Conservation (phyloP, 2,888 invertebrate genomes). For the Tromatobia lineatoria region DNA sequence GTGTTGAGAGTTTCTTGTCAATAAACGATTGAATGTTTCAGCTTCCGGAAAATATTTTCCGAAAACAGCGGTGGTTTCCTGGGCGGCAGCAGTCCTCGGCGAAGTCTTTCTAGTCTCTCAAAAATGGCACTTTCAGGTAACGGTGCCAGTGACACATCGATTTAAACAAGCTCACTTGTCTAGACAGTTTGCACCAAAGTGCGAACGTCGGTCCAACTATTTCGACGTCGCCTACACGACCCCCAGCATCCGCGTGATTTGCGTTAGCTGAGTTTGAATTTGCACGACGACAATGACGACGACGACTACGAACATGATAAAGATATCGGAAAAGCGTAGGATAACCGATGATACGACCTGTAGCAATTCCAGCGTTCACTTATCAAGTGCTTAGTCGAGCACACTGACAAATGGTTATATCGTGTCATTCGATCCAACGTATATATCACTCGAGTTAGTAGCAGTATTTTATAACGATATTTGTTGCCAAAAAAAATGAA, state of each 20-base stretch:
- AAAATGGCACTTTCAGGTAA: slow-evolving; percentile 89
- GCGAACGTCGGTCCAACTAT: slow-evolving; percentile 33
- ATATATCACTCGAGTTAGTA: slow-evolving; percentile 47
- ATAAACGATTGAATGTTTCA: slow-evolving; percentile 83
- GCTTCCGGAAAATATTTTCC: slow-evolving; percentile 96
- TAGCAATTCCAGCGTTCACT: slow-evolving; percentile 19
- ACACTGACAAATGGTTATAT: slow-evolving; percentile 37
- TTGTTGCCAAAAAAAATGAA: slow-evolving; percentile 70
- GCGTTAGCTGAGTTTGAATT: slow-evolving; percentile 10
- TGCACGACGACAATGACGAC: neutral
- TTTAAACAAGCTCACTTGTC: slow-evolving; percentile 63
- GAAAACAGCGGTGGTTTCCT: slow-evolving; percentile 89
- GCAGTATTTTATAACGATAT: slow-evolving; percentile 66
- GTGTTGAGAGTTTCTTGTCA: neutral
- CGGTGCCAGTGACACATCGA: slow-evolving; percentile 80
- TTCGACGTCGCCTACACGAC: slow-evolving; percentile 11
- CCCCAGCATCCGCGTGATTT: slow-evolving; percentile 8
- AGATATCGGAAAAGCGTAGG: slow-evolving; percentile 9
- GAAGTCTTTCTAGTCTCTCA: slow-evolving; percentile 92
- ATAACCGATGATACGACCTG: slow-evolving; percentile 41
- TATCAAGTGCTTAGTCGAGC: slow-evolving; percentile 33
- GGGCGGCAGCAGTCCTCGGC: slow-evolving; percentile 92
- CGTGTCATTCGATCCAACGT: slow-evolving; percentile 52
- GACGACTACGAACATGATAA: slow-evolving; percentile 1
- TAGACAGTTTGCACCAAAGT: neutral